Percentiles rank a stretch among this genome's conserved stretches.
Conservation (phyloP, 2,888 invertebrate species). For the Frankliniella fusca region DNA sequence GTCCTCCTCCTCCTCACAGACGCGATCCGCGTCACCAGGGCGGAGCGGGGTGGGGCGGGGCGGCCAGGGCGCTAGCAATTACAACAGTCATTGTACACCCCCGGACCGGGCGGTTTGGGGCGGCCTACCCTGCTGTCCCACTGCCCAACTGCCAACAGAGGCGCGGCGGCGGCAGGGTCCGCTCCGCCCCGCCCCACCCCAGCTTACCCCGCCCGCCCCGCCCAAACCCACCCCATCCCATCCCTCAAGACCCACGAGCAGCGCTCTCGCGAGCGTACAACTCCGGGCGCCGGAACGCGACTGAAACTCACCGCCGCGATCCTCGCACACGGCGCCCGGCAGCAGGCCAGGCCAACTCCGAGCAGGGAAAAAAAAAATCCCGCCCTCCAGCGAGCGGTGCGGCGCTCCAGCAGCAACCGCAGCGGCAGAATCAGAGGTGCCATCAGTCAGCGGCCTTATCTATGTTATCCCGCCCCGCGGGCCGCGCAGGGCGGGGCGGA, state of each 20-base stretch:
- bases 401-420: too few species aligned
- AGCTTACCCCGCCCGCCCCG: background rate
- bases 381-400: too few species aligned
- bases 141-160: background rate
- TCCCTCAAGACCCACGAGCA: background rate
- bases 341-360: background rate
- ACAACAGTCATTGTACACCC: slow-evolving; percentile 2
- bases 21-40: too few species aligned
- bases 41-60: too few species aligned
- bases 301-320: too few species aligned
- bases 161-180: background rate
- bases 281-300: too few species aligned
- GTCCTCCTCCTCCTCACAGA: too few species aligned
- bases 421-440: too few species aligned
- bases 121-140: background rate
- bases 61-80: background rate
- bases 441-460: too few species aligned
- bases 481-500: background rate
- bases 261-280: background rate
- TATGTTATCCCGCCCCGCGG: too few species aligned
- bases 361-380: background rate
- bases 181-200: background rate
- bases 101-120: background rate
- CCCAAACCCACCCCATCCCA: background rate
- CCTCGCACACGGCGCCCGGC: too few species aligned